Evolutionary conservation across 2,113 vertebrate species (phyloP).

Genomic region (Dasyurus viverrinus): DNA sequence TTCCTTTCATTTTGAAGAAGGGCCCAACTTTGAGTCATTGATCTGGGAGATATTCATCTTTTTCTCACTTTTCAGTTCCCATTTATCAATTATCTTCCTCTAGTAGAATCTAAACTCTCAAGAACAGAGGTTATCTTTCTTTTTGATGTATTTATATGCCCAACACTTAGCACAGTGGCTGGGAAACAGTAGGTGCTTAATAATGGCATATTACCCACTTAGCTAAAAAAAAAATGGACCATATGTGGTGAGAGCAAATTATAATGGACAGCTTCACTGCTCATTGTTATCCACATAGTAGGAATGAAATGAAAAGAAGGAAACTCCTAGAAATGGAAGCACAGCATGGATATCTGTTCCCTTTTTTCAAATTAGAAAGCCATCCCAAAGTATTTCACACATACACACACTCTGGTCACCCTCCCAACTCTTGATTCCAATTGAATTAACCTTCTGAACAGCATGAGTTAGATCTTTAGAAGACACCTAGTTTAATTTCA

Average conservation of each 20-base stretch:
- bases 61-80: not conserved
- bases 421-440: conserved; percentile 16
- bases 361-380: not conserved
- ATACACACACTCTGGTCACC: not conserved
- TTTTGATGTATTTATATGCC: not conserved
- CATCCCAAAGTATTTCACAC: not conserved
- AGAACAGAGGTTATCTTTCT: not conserved
- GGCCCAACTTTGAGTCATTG: not conserved
- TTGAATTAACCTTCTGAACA: not conserved
- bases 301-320: conserved; percentile 12
- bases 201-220: not conserved
- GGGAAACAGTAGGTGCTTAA: not conserved
- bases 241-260: not conserved
- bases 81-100: not conserved
- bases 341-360: not conserved
- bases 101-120: not conserved
- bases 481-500: not conserved
- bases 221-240: not conserved
- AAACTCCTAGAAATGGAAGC: not conserved
- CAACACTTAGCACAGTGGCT: not conserved
- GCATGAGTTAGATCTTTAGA: not conserved
- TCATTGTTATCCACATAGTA: not conserved
- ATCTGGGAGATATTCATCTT: not conserved
- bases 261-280: not conserved
- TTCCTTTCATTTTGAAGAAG: not conserved